Percentiles rank a stretch among this genome's conserved stretches.
Conservation (phyloP, 2,888 invertebrate species). For the Aromia moschata region DNA sequence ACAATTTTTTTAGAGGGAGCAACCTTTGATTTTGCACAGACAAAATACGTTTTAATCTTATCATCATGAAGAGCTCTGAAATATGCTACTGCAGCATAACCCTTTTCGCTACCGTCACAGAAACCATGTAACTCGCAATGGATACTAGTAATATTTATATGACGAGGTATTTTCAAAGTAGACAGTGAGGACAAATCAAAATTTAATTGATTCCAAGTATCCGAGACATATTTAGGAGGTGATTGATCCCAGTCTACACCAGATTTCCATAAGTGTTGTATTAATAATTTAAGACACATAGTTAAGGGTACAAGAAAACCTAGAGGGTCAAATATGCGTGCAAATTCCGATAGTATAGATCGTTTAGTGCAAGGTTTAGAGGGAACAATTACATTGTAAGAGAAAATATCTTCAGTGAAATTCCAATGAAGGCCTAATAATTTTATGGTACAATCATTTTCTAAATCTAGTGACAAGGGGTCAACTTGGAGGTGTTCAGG, state of each 20-base stretch:
- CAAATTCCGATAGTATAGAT: neutral
- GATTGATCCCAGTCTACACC: neutral
- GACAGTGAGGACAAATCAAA: neutral
- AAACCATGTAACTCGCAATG: neutral
- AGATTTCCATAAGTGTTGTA: neutral
- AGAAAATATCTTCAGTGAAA: neutral
- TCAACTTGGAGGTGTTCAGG: neutral
- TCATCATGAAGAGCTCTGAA: neutral
- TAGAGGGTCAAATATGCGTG: neutral
- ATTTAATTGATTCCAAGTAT: neutral
- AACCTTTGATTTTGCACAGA: neutral
- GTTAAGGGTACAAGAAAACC: neutral
- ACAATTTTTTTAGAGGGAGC: neutral
- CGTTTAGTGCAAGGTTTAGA: constrained; percentile 1
- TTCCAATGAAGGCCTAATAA: neutral
- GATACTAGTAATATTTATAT: neutral
- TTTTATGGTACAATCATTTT: neutral
- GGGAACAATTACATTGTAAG: neutral
- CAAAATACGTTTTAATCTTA: neutral
- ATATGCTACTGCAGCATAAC: no score
- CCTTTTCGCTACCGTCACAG: neutral
- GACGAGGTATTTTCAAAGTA: no score
- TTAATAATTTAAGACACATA: neutral
- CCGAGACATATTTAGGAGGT: neutral
- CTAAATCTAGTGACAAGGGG: neutral